Conservation (phyloP, 2,888 invertebrate species). For the Caenorhabditis uteleia region DNA sequence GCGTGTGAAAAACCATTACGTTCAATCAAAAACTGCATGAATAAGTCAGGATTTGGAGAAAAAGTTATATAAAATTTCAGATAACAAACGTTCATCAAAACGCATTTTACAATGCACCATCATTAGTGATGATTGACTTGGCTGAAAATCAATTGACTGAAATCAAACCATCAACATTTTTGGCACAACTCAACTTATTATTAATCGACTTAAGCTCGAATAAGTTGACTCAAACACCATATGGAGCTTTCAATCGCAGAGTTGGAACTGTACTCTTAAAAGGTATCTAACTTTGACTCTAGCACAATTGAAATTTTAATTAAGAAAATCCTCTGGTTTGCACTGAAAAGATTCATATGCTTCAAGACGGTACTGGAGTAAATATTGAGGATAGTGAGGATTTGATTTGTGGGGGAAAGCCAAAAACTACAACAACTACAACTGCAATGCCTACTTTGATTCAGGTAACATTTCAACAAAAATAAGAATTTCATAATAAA, state of each 20-base stretch:
- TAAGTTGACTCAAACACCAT: constrained; percentile 63
- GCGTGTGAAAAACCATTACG: neutral
- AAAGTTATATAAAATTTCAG: constrained; percentile 47
- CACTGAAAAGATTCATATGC: constrained; percentile 68
- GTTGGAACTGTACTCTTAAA: constrained; percentile 68
- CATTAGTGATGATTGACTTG: constrained; percentile 67
- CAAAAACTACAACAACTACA: constrained; percentile 29
- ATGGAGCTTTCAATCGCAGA: constrained; percentile 66
- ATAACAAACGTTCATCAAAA: constrained; percentile 64
- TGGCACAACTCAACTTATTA: constrained; percentile 67
- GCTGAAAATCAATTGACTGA: constrained; percentile 61
- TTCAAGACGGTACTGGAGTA: constrained; percentile 68
- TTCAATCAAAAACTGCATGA: too few relatives aligned
- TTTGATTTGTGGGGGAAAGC: constrained; percentile 57
- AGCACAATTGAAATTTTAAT: constrained; percentile 4
- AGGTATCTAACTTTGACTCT: constrained; percentile 47
- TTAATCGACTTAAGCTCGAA: constrained; percentile 67
- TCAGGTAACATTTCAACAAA: neutral
- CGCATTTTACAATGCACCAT: constrained; percentile 67
- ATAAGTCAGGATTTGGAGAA: too few relatives aligned
- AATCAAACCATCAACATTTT: constrained; percentile 64
- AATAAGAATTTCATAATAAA: neutral
- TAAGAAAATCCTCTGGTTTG: constrained; percentile 69
- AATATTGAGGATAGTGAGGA: constrained; percentile 62
- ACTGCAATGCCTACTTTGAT: neutral